These are phyloP conservation scores for Bufotes viridis DNA, from an alignment of 2,797 vertebrate genomes.

Conservation along the genomic window DNA sequence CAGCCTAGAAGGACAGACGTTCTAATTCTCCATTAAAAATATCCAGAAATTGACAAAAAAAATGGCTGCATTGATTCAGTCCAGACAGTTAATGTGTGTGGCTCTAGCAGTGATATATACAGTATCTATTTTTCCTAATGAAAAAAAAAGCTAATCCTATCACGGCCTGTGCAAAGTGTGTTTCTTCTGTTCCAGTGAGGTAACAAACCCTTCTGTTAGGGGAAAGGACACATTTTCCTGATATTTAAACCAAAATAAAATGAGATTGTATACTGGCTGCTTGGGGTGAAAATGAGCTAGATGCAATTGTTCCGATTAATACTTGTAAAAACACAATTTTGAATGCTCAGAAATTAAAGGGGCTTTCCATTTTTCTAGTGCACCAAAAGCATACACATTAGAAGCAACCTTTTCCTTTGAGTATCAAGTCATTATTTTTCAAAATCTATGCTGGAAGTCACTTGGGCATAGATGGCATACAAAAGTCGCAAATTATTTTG, in stretches of 20 bases:
- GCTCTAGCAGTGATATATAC: constrained; percentile 21
- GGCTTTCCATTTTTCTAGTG: too few species aligned
- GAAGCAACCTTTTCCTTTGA: too few species aligned
- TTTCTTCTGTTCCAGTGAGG: constrained; percentile 51
- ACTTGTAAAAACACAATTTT: neutral
- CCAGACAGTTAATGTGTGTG: constrained; percentile 71
- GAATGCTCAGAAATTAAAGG: neutral
- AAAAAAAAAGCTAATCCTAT: constrained; percentile 17
- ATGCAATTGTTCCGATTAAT: neutral
- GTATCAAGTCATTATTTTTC: too few species aligned
- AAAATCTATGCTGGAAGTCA: too few species aligned
- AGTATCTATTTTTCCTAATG: constrained; percentile 49
- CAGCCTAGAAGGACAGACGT: constrained; percentile 67
- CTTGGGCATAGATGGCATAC: too few species aligned
- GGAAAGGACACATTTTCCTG: neutral
- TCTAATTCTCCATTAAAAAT: constrained; percentile 72
- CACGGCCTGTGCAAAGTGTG: neutral
- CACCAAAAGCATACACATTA: too few species aligned
- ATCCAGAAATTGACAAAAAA: constrained; percentile 77
- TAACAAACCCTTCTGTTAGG: neutral
- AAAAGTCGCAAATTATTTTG: too few species aligned
- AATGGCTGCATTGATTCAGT: constrained; percentile 79
- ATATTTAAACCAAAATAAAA: neutral
- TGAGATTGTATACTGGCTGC: neutral
- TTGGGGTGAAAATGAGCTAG: too few species aligned